Evolutionary conservation across 2,797 vertebrate species (phyloP).

Genomic region (Octomys mimax): DNA sequence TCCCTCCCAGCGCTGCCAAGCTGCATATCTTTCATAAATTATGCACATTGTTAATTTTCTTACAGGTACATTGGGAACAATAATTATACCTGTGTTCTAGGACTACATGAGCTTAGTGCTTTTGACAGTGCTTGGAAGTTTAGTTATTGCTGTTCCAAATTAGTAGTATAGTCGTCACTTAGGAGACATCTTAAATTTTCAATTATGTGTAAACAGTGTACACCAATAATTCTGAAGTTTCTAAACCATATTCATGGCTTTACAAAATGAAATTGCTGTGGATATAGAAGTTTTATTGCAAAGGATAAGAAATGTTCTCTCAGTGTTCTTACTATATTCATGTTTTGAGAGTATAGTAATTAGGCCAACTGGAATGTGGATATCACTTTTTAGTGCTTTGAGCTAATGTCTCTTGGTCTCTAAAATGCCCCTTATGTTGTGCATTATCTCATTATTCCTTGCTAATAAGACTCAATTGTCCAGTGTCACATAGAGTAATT

Average conservation of each 20-base stretch:
- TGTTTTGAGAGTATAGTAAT: background rate
- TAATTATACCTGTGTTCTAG: background rate
- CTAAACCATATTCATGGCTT: background rate
- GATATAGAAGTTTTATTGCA: background rate
- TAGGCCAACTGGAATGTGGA: background rate
- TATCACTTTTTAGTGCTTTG: constrained; percentile 3
- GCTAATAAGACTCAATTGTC: background rate
- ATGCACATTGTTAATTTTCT: background rate
- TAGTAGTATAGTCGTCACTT: background rate
- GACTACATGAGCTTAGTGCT: background rate
- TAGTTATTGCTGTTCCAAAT: background rate
- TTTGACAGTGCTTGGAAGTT: background rate
- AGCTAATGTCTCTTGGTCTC: constrained; percentile 23
- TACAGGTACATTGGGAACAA: background rate
- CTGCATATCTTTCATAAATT: background rate
- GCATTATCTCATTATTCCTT: background rate
- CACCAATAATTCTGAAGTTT: background rate
- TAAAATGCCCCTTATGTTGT: background rate
- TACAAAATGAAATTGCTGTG: background rate
- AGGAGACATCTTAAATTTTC: background rate
- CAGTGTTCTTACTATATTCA: background rate
- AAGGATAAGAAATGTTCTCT: background rate
- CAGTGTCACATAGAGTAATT: background rate
- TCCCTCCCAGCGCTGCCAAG: background rate
- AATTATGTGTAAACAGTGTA: background rate